These are phyloP conservation scores for Lordiphosa clarofinis DNA, from an alignment of 1,140 invertebrate genomes.

Conservation along the genomic window DNA sequence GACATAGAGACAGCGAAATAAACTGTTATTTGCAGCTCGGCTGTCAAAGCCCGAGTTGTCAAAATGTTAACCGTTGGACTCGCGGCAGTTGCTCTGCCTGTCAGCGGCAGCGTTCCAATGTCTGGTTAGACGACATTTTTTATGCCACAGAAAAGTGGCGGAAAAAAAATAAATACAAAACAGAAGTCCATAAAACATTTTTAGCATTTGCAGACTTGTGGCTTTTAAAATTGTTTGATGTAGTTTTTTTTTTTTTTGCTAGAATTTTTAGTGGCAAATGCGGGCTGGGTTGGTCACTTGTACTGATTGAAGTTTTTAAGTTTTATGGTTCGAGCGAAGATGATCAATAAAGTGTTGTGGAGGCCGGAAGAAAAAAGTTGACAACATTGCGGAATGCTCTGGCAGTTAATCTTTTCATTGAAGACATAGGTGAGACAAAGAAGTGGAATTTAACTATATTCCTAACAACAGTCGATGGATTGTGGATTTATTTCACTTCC, in stretches of 20 bases:
- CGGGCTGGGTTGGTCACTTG: conserved; percentile 24
- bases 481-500: too few relatives aligned
- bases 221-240: conserved; percentile 53
- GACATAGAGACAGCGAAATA: conserved; percentile 11
- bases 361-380: too few relatives aligned
- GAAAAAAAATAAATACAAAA: conserved; percentile 8
- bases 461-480: too few relatives aligned
- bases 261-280: conserved; percentile 5
- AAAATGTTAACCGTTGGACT: conserved; percentile 49
- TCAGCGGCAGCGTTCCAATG: conserved; percentile 28
- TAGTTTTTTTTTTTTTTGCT: background rate
- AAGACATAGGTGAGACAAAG: too few relatives aligned
- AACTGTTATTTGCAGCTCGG: conserved; percentile 45
- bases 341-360: too few relatives aligned
- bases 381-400: too few relatives aligned
- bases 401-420: too few relatives aligned
- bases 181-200: conserved; percentile 57
- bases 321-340: conserved; percentile 22
- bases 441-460: too few relatives aligned
- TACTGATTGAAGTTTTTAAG: conserved; percentile 20
- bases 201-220: conserved; percentile 51
- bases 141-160: background rate
- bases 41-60: conserved; percentile 39
- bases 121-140: conserved; percentile 53
- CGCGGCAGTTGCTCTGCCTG: conserved; percentile 12